These are phyloP conservation scores for Caenorhabditis sp. DNA, from an alignment of 2,888 invertebrate genomes.

Conservation along the genomic window DNA sequence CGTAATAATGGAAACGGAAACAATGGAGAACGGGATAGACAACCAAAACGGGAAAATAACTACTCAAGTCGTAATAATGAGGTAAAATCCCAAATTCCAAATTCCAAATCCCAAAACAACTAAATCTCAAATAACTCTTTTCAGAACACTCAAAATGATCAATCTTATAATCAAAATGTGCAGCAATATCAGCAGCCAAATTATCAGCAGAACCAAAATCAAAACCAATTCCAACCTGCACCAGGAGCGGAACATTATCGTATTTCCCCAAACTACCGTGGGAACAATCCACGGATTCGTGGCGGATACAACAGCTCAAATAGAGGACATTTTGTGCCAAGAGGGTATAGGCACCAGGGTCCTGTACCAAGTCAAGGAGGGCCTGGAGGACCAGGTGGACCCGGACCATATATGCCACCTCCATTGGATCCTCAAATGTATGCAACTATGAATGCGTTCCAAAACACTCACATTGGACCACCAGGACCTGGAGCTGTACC, in stretches of 20 bases:
- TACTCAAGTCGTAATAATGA: conserved; percentile 32
- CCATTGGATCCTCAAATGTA: conserved; percentile 32
- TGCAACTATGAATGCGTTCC: conserved; percentile 34
- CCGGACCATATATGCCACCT: conserved; percentile 2
- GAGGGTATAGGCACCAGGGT: no score
- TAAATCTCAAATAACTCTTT: no score
- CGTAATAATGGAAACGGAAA: not conserved
- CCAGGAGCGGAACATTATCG: not conserved
- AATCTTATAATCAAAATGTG: conserved; percentile 16
- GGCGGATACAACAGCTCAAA: conserved; percentile 18
- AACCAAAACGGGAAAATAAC: conserved; percentile 35
- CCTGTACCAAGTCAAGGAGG: no score
- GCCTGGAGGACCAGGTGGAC: no score
- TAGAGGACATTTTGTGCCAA: no score
- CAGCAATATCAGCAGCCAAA: not conserved
- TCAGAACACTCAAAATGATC: conserved; percentile 33
- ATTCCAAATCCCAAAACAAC: no score
- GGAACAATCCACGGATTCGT: conserved; percentile 23
- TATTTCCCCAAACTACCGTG: conserved; percentile 11
- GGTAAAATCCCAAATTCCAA: no score
- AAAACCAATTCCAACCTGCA: conserved; percentile 1
- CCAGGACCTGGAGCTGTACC: conserved; percentile 1
- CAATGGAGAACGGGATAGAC: conserved; percentile 20
- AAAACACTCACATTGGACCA: conserved; percentile 30
- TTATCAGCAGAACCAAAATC: not conserved